These are phyloP conservation scores for Arrhopalites spinosus DNA, from an alignment of 2,888 invertebrate species.

Conservation along the genomic window DNA sequence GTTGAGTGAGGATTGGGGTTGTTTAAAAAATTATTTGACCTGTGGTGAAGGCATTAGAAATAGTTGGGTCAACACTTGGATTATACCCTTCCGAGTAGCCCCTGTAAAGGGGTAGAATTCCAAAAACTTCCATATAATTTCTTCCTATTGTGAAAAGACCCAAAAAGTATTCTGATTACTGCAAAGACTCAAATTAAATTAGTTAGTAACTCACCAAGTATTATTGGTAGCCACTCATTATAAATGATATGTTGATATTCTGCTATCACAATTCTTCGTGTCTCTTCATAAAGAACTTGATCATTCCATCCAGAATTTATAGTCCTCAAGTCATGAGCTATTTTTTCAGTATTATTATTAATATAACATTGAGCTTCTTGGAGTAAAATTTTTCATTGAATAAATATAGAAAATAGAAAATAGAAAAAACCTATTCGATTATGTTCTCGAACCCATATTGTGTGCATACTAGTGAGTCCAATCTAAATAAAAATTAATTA, in stretches of 20 bases:
- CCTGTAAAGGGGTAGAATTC: conserved; percentile 56
- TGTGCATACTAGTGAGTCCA: conserved; percentile 74
- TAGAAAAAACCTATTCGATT: no score
- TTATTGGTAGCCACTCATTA: conserved; percentile 77
- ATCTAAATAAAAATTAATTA: conserved; percentile 40
- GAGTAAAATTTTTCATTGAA: conserved; percentile 73
- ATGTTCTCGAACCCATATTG: conserved; percentile 77
- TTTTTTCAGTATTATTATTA: no score
- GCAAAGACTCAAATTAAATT: neutral
- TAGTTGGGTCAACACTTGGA: conserved; percentile 59
- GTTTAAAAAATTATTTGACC: no score
- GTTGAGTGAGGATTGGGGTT: no score
- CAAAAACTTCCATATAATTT: conserved; percentile 57
- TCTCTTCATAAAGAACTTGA: conserved; percentile 73
- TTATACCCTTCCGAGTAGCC: conserved; percentile 59
- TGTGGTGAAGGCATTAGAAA: conserved; percentile 62
- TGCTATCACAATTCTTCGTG: conserved; percentile 74
- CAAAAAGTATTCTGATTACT: neutral
- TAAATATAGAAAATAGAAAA: no score
- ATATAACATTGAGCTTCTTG: conserved; percentile 13
- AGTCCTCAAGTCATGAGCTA: conserved; percentile 67
- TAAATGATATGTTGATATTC: conserved; percentile 79
- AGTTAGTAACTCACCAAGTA: conserved; percentile 63
- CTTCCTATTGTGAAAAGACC: conserved; percentile 45
- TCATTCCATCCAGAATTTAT: conserved; percentile 78